Base-by-base conservation (phyloP, 2,888 invertebrate genomes). In the Eupeodes latifasciatus region DNA sequence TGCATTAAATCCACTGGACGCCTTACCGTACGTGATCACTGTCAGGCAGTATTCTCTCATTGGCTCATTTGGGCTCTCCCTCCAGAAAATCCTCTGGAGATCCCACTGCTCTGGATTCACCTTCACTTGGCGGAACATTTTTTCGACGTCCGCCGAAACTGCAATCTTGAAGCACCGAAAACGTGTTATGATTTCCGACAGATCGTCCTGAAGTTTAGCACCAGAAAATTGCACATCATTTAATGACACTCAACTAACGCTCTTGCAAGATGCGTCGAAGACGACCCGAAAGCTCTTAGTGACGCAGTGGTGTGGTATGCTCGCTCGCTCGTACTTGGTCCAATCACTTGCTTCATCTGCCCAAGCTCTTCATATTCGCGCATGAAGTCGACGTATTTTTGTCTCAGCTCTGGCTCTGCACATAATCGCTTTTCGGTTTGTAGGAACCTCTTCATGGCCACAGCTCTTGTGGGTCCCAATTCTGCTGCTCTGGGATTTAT, bases 1-100 rank as follows among this genome's bases (percentile, higher is more conserved):
- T 19, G 66, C 64, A n/a, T 81, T 64, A 19, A 74, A 75, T 27
- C 53, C 61, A 14, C 61, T 69, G n/a, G 81, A 81, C 4, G 81
- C 40, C 69, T 76, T 69, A 19, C 62, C 69, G 19, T 53, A 76
- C 2, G 82, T 77, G 11, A 71, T 69, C 3, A 53, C 64, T 16
- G 61, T 77, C 1, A 83, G 71, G 57, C 64, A 72, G n/a, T 77
- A 82, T 27, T 72, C 72, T 0, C 12, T 14, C 5, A 82, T n/a
- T 40, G 36, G 36, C 27, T 78, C 14, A n/a, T 49, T 16, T 9
- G 40, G 40, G 9, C 9, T 40, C 40, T 40, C 3, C 40, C 40
- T 40, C 40, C 40, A 40, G 40, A 40, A 40, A 9, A 40, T 40
- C 9, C 5, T 5, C 9, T 40, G 40, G 40, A 40, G 40, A 40